Conservation (phyloP, 2,113 vertebrate genomes). For the Paralichthys olivaceus region DNA sequence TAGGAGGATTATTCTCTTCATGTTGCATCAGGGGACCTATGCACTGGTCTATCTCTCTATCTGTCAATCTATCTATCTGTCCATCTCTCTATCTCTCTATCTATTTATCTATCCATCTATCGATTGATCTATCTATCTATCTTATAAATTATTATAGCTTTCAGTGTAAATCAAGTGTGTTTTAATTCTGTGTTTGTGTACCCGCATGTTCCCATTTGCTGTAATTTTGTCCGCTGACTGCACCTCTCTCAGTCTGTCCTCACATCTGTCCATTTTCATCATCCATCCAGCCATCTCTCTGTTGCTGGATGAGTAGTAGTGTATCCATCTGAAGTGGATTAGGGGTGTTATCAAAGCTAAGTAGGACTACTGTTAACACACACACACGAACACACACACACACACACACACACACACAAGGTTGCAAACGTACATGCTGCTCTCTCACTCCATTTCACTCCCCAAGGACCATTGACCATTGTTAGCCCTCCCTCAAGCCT, state of each 20-base stretch:
- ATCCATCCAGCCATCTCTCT: conserved; percentile 50
- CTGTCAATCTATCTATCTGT: conserved; percentile 40
- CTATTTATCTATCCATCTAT: conserved; percentile 5
- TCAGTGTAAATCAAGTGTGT: background rate
- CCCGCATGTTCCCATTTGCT: conserved; percentile 6
- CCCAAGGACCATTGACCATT: conserved; percentile 77
- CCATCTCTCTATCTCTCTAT: conserved; percentile 37
- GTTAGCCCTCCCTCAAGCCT: conserved; percentile 76
- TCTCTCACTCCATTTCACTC: conserved; percentile 70
- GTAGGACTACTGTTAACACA: conserved; percentile 70
- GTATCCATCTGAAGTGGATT: conserved; percentile 78
- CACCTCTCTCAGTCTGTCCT: conserved; percentile 33
- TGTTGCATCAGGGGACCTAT: conserved; percentile 56
- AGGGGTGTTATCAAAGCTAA: conserved; percentile 76
- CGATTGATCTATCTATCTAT: conserved; percentile 1
- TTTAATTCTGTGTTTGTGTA: too few relatives aligned
- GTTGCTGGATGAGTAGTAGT: conserved; percentile 54
- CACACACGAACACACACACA: conserved; percentile 23
- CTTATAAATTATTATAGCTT: too few relatives aligned
- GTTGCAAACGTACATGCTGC: conserved; percentile 26
- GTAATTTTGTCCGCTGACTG: conserved; percentile 7
- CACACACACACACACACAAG: conserved; percentile 16
- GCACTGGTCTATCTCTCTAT: conserved; percentile 35
- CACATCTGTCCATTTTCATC: conserved; percentile 58
- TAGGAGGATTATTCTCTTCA: conserved; percentile 77